phyloP scores from a whole-genome alignment of 2,113 vertebrate species.

The Urocynchramus pylzowi region DNA sequence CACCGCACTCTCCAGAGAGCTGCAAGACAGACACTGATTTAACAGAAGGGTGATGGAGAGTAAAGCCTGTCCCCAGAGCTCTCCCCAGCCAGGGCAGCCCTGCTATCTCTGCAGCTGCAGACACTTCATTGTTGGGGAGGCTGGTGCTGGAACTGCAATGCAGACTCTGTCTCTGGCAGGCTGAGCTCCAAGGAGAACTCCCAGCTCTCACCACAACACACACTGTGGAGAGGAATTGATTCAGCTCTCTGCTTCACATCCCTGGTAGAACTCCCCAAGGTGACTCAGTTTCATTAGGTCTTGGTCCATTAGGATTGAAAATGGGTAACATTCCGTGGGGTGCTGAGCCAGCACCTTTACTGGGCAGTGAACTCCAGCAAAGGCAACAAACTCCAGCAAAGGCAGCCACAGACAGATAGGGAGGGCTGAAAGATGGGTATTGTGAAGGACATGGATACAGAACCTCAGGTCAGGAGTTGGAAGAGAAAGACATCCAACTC shows the following conservation, averaged over 20 bases:
- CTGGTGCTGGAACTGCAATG: background rate
- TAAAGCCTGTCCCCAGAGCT: background rate
- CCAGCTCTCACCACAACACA: background rate
- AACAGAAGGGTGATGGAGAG: background rate
- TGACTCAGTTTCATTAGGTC: background rate
- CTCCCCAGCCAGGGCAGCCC: background rate
- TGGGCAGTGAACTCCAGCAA: background rate
- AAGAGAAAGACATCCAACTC: background rate
- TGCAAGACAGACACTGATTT: background rate
- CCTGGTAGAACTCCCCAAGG: background rate
- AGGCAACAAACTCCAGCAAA: background rate
- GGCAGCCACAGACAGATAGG: background rate
- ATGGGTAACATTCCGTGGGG: background rate
- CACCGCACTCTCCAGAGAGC: background rate
- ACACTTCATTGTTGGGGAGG: background rate
- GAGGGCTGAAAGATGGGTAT: background rate
- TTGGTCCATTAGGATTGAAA: background rate
- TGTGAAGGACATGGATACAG: background rate
- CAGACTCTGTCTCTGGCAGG: background rate
- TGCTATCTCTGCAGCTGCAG: background rate
- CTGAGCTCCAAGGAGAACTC: background rate
- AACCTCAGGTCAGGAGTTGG: background rate
- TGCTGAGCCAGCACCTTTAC: background rate
- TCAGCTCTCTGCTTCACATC: background rate
- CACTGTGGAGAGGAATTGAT: background rate